Conservation (phyloP, 2,797 vertebrate species). For the Anguilla obscura region DNA sequence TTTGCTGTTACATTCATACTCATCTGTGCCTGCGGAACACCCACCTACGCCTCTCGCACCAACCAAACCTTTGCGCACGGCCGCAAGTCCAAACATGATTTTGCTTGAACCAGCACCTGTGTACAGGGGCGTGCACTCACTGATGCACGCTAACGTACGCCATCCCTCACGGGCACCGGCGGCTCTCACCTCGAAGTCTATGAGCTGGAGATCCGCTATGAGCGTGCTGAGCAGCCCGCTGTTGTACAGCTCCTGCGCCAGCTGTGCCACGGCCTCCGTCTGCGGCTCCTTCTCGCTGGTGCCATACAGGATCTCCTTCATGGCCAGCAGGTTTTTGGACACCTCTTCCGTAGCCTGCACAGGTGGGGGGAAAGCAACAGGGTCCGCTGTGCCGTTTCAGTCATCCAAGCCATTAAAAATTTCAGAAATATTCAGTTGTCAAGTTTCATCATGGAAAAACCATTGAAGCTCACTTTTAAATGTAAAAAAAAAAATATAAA, state of each 20-base stretch:
- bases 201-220: constrained; percentile 91
- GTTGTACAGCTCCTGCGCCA: constrained; percentile 95
- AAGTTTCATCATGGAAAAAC: not conserved
- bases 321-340: constrained; percentile 93
- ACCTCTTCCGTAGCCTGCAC: constrained; percentile 93
- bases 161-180: not conserved
- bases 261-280: constrained; percentile 93
- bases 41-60: not conserved
- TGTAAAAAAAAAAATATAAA: not conserved
- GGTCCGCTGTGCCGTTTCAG: constrained; percentile 7
- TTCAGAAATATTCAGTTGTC: not conserved
- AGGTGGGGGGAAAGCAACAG: constrained; percentile 9
- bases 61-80: not conserved
- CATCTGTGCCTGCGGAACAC: not conserved
- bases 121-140: not conserved
- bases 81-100: not conserved
- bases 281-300: constrained; percentile 96
- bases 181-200: constrained; percentile 90
- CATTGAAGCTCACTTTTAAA: not conserved
- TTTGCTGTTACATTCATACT: not conserved
- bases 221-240: constrained; percentile 91
- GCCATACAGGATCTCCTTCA: constrained; percentile 97
- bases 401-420: not conserved
- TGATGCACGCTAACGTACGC: not conserved
- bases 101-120: not conserved